A percentile compares a stretch with the other conserved stretches of the same genome.
These are phyloP conservation scores for Callimorpha dominula DNA, from an alignment of 2,888 invertebrate genomes.

Conservation along the genomic window DNA sequence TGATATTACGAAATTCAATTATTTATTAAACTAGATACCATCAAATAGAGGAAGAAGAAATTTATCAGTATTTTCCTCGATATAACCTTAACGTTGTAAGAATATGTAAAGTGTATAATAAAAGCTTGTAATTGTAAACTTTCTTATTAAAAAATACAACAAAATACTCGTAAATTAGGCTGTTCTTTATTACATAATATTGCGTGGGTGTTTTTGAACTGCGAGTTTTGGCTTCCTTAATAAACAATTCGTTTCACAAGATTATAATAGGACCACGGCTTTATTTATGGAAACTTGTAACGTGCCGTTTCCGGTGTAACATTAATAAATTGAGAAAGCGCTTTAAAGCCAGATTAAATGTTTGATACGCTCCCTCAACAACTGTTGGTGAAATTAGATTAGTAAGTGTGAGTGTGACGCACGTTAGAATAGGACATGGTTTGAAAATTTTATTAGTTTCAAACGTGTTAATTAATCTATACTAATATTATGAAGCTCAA, in stretches of 20 bases:
- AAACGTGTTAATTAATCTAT: too few species aligned
- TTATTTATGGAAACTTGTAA: not conserved
- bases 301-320: not conserved
- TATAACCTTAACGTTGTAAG: not conserved
- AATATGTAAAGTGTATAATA: not conserved
- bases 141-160: conserved; percentile 9
- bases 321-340: not conserved
- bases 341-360: not conserved
- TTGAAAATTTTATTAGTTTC: too few species aligned
- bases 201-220: conserved; percentile 7
- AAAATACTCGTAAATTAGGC: conserved; percentile 2
- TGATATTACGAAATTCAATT: not conserved
- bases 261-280: not conserved
- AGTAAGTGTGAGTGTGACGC: not conserved
- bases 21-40: not conserved
- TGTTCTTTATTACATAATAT: not conserved
- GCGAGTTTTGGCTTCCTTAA: conserved; percentile 11
- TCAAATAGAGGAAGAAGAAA: not conserved
- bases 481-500: too few species aligned
- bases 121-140: conserved; percentile 9
- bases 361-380: not conserved
- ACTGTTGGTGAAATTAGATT: not conserved
- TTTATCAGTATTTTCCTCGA: not conserved
- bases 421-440: not conserved
- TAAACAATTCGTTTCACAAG: conserved; percentile 2